Conservation (phyloP, 2,888 invertebrate species). For the Drosophila paramelanica region DNA sequence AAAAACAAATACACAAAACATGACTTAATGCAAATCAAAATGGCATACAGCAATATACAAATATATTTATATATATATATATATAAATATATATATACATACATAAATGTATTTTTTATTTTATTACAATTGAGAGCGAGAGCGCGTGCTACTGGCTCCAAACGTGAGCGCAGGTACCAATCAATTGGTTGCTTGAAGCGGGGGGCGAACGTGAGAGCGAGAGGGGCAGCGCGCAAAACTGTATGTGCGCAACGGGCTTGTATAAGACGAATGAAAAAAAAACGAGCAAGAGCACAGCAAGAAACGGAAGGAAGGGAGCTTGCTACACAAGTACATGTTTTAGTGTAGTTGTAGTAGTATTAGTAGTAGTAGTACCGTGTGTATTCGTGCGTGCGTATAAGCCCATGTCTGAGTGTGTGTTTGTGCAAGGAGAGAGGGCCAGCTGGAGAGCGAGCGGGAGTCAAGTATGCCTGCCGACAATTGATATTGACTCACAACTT, state of each 20-base stretch:
- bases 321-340: conserved; percentile 54
- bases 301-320: conserved; percentile 75
- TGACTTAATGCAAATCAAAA: conserved; percentile 74
- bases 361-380: conserved; percentile 36
- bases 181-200: conserved; percentile 8
- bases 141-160: conserved; percentile 53
- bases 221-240: conserved; percentile 59
- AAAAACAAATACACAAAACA: conserved; percentile 56
- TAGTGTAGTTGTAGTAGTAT: conserved; percentile 39
- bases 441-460: conserved; percentile 31
- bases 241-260: conserved; percentile 77
- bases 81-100: conserved; percentile 21
- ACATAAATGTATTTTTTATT: conserved; percentile 21
- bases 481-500: conserved; percentile 74
- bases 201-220: conserved; percentile 21
- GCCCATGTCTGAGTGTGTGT: conserved; percentile 21
- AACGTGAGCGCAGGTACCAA: conserved; percentile 61
- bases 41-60: conserved; percentile 46
- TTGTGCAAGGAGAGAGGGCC: conserved; percentile 33
- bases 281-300: conserved; percentile 49
- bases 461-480: conserved; percentile 57
- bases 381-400: conserved; percentile 22
- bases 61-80: conserved; percentile 9
- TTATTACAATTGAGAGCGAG: conserved; percentile 62
- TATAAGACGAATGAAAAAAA: conserved; percentile 65